phyloP scores from a whole-genome alignment of 2,797 vertebrate species.

The Gobio occitaniae region DNA sequence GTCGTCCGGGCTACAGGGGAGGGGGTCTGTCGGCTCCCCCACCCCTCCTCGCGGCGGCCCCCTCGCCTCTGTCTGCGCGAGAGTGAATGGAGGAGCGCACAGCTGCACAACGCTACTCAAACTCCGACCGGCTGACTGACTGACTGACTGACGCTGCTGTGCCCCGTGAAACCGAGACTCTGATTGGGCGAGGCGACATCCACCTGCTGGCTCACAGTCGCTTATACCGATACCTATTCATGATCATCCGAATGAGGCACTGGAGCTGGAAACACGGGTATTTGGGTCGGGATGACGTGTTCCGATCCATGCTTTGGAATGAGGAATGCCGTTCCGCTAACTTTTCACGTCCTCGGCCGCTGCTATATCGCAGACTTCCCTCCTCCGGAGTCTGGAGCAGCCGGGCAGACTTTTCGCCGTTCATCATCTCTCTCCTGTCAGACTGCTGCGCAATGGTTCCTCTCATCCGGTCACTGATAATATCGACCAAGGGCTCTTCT shows the following conservation, averaged over 20 bases:
- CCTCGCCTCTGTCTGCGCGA: slow-evolving; percentile 63
- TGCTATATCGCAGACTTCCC: slow-evolving; percentile 9
- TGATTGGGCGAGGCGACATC: slow-evolving; percentile 58
- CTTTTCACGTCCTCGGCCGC: slow-evolving; percentile 35
- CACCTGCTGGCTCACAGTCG: slow-evolving; percentile 58
- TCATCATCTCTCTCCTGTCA: slow-evolving; percentile 40
- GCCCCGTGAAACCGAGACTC: slow-evolving; percentile 43
- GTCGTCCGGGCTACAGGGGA: slow-evolving; percentile 64
- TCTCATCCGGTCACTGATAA: slow-evolving; percentile 45
- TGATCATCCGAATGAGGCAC: slow-evolving; percentile 29
- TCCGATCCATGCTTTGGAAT: slow-evolving; percentile 38
- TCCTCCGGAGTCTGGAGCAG: slow-evolving; percentile 33
- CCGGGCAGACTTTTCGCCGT: slow-evolving; percentile 42
- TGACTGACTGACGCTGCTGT: slow-evolving; percentile 30
- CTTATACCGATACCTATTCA: slow-evolving; percentile 33
- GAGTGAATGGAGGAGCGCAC: slow-evolving; percentile 79
- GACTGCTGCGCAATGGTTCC: slow-evolving; percentile 49
- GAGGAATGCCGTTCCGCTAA: slow-evolving; percentile 47
- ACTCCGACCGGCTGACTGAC: slow-evolving; percentile 66
- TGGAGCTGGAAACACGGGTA: slow-evolving; percentile 34
- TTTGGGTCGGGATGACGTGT: slow-evolving; percentile 30
- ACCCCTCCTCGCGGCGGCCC: slow-evolving; percentile 46
- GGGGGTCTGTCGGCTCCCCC: slow-evolving; percentile 65
- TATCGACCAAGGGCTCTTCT: slow-evolving; percentile 35
- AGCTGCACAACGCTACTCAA: slow-evolving; percentile 76